A percentile compares a stretch with the other conserved stretches of the same genome.
phyloP scores from a whole-genome alignment of 2,888 invertebrate species.

The Schizaphis graminum region DNA sequence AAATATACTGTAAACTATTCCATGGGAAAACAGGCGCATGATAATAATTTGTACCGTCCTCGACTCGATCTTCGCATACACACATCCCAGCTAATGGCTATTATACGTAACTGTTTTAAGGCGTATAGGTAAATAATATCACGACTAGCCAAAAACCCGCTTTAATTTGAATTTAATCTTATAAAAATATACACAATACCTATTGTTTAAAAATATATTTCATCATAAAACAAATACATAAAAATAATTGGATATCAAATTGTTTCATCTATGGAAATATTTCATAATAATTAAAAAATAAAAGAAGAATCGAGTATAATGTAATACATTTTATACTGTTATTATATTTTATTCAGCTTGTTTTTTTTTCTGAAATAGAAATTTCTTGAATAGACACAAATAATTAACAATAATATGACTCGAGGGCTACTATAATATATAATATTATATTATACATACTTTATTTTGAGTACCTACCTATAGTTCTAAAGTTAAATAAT shows the following conservation, averaged over 20 bases:
- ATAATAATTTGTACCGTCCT: not conserved
- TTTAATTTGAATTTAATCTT: not conserved
- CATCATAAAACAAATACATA: constrained; percentile 26
- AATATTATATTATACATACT: not conserved
- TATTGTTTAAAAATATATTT: constrained; percentile 7
- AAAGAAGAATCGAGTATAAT: not conserved
- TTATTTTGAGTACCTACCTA: not conserved
- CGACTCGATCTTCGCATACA: not conserved
- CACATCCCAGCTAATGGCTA: not conserved
- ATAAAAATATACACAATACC: not conserved
- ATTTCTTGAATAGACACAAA: not conserved
- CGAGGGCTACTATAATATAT: not conserved
- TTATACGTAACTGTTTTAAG: not conserved
- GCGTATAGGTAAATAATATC: not conserved
- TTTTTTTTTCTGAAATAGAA: not conserved
- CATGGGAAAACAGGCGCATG: not conserved
- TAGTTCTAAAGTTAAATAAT: not conserved
- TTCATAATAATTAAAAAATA: constrained; percentile 1
- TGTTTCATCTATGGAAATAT: not conserved
- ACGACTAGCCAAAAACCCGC: not conserved
- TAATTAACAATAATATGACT: not conserved
- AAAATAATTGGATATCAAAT: constrained; percentile 30
- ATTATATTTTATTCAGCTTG: not conserved
- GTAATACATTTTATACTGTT: not conserved
- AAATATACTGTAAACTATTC: not conserved